phyloP scores from a whole-genome alignment of 2,113 vertebrate species.

The Panurus biarmicus region DNA sequence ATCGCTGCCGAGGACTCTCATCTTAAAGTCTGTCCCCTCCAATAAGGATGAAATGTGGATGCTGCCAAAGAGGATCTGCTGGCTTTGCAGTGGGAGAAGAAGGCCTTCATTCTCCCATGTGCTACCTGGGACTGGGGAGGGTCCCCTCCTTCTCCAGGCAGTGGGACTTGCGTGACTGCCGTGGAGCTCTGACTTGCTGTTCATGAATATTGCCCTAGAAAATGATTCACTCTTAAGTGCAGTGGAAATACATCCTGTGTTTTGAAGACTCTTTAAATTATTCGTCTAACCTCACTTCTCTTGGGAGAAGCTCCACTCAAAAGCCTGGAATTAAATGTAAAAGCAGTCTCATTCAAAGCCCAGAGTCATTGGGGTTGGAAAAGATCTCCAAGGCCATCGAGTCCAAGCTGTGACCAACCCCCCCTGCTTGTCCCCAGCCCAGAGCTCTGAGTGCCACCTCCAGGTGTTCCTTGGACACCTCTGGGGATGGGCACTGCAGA shows the following conservation, averaged over 20 bases:
- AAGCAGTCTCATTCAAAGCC: neutral
- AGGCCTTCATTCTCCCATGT: fast-evolving
- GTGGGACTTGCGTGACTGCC: neutral
- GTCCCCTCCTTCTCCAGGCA: neutral
- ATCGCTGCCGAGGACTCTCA: neutral
- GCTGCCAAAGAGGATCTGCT: neutral
- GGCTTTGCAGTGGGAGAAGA: neutral
- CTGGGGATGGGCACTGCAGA: neutral
- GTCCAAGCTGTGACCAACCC: fast-evolving
- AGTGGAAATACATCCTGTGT: neutral
- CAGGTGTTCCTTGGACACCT: fast-evolving
- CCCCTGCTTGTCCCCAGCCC: neutral
- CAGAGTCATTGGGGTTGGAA: neutral
- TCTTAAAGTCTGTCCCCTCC: neutral
- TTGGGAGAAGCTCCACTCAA: neutral
- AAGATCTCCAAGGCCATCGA: neutral
- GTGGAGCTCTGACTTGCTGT: fast-evolving
- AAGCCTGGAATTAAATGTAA: neutral
- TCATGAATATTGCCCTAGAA: neutral
- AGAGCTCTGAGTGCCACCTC: fast-evolving
- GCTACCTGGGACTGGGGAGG: neutral
- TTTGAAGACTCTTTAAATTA: neutral
- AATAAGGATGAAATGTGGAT: neutral
- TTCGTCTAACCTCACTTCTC: neutral
- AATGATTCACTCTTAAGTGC: neutral